phyloP scores from a whole-genome alignment of 2,113 vertebrate genomes.

The Cyprinodon brontotheroides region DNA sequence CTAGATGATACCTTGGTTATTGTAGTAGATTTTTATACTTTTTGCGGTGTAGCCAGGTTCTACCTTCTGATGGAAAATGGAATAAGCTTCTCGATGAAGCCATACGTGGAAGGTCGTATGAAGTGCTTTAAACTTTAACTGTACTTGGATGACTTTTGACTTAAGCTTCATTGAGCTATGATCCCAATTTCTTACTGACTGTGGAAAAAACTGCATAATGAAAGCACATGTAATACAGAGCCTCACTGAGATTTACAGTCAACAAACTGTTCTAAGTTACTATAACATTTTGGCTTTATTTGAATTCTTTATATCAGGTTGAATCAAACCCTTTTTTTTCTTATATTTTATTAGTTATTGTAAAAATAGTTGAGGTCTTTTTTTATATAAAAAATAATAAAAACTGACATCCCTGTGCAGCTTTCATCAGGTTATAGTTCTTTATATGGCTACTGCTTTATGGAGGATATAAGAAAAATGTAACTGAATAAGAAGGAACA shows the following conservation, averaged over 20 bases:
- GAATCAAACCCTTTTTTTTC: background rate
- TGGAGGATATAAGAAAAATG: background rate
- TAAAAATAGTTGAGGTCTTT: background rate
- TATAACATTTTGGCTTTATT: background rate
- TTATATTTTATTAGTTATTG: background rate
- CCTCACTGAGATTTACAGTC: background rate
- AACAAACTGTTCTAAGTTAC: too few relatives aligned
- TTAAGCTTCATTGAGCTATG: background rate
- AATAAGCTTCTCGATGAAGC: background rate
- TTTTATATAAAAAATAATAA: background rate
- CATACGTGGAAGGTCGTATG: background rate
- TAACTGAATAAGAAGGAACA: background rate
- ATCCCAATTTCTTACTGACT: background rate
- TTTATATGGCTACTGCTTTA: background rate
- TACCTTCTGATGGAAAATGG: background rate
- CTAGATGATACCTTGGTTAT: background rate
- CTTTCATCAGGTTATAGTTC: background rate
- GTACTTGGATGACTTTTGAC: background rate
- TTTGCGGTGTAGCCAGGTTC: background rate
- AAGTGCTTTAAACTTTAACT: background rate
- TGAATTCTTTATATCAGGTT: background rate
- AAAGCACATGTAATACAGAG: background rate
- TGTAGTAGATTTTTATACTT: background rate
- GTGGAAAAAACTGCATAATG: background rate
- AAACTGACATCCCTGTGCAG: too few relatives aligned